A percentile compares a stretch with the other conserved stretches of the same genome.
Conservation (phyloP, 2,888 invertebrate species). For the Pristionchus exspectatus region DNA sequence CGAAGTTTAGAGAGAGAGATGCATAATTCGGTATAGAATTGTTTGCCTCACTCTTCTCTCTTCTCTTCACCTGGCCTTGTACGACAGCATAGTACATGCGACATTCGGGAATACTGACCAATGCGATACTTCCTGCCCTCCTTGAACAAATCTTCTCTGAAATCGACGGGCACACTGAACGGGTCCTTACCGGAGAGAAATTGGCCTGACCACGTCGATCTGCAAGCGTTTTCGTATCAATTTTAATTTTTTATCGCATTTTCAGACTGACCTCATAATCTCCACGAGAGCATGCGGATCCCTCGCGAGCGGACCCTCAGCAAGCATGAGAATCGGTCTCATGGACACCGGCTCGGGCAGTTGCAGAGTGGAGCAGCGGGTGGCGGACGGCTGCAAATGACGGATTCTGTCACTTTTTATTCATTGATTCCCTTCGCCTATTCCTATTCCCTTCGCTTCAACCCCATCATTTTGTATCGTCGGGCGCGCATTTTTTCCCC, state of each 20-base stretch:
- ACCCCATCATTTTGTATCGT: too few relatives aligned
- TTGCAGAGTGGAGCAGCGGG: constrained; percentile 52
- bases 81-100: too few relatives aligned
- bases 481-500: too few relatives aligned
- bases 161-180: constrained; percentile 57
- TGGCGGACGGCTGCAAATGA: constrained; percentile 54
- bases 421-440: too few relatives aligned
- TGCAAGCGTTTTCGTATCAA: not conserved
- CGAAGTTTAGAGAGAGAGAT: too few relatives aligned
- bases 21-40: too few relatives aligned
- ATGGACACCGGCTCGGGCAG: constrained; percentile 55
- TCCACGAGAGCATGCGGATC: constrained; percentile 55
- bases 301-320: constrained; percentile 61
- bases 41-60: too few relatives aligned
- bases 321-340: constrained; percentile 56
- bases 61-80: too few relatives aligned
- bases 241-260: too few relatives aligned
- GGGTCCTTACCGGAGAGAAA: constrained; percentile 56
- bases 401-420: not conserved
- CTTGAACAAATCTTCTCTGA: constrained; percentile 53
- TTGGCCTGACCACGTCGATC: constrained; percentile 52
- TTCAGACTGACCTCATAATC: constrained; percentile 54
- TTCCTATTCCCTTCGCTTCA: too few relatives aligned
- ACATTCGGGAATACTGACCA: not conserved
- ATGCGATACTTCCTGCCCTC: not conserved